These are phyloP conservation scores for Pomatorhinus ruficollis DNA, from an alignment of 2,113 vertebrate species.

Conservation along the genomic window DNA sequence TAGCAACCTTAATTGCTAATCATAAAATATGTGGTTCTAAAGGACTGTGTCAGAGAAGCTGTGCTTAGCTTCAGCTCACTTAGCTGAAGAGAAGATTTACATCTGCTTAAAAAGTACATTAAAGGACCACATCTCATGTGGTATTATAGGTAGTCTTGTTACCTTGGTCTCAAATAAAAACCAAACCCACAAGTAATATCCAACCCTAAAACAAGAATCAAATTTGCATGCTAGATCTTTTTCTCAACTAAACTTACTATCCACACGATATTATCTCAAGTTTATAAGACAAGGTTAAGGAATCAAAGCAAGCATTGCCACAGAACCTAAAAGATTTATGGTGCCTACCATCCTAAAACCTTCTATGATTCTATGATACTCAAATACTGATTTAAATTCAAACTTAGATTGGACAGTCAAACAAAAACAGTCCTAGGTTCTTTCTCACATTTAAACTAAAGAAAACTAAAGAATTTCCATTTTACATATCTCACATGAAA, in stretches of 20 bases:
- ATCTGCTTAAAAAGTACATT: not conserved
- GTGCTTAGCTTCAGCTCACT: not conserved
- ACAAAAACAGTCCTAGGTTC: not conserved
- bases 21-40: conserved; percentile 14
- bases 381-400: not conserved
- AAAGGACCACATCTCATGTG: not conserved
- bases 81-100: not conserved
- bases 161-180: not conserved
- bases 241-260: not conserved
- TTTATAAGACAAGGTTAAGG: not conserved
- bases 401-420: not conserved
- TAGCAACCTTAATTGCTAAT: conserved; percentile 13
- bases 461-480: not conserved
- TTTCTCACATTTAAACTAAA: not conserved
- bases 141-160: not conserved
- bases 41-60: not conserved
- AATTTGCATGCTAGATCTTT: not conserved
- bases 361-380: not conserved
- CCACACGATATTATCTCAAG: not conserved
- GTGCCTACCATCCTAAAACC: not conserved
- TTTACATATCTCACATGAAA: not conserved
- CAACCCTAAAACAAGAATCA: not conserved
- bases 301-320: not conserved
- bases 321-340: not conserved
- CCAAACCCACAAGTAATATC: not conserved